These are phyloP conservation scores for Macropodus opercularis DNA, from an alignment of 2,797 vertebrate species.

Conservation along the genomic window DNA sequence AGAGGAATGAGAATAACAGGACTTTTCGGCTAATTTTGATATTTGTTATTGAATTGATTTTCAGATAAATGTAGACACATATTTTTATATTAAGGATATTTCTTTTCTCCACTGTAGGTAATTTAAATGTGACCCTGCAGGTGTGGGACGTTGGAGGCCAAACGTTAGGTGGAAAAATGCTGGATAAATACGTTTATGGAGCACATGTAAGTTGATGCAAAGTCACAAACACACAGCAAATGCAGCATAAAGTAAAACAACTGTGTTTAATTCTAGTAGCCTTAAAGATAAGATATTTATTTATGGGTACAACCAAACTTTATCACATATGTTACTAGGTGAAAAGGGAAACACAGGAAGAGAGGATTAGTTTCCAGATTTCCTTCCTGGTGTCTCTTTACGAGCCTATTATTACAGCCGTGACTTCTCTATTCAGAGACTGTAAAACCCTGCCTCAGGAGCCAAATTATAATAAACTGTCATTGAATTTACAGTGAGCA, in stretches of 20 bases:
- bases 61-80: slow-evolving; percentile 13
- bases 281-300: slow-evolving; percentile 1
- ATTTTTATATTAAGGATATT: not conserved
- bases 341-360: slow-evolving; percentile 30
- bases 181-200: slow-evolving; percentile 99
- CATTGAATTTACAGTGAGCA: slow-evolving; percentile 33
- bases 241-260: slow-evolving; percentile 5
- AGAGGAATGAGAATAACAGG: slow-evolving; percentile 29
- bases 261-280: not conserved
- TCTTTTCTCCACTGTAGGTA: slow-evolving; percentile 82
- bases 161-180: slow-evolving; percentile 97
- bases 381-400: slow-evolving; percentile 27
- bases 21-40: not conserved
- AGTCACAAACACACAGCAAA: slow-evolving; percentile 1
- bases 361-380: slow-evolving; percentile 40
- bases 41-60: not conserved
- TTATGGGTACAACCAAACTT: slow-evolving; percentile 20
- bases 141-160: slow-evolving; percentile 99
- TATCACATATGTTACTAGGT: slow-evolving; percentile 3
- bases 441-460: slow-evolving; percentile 37
- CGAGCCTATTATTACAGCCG: slow-evolving; percentile 51
- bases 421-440: slow-evolving; percentile 39
- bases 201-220: slow-evolving; percentile 84
- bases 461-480: slow-evolving; percentile 60
- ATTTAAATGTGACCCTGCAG: slow-evolving; percentile 95